Conservation (phyloP, 92 coral and sea anemone genomes). For the Bergia sp. region DNA sequence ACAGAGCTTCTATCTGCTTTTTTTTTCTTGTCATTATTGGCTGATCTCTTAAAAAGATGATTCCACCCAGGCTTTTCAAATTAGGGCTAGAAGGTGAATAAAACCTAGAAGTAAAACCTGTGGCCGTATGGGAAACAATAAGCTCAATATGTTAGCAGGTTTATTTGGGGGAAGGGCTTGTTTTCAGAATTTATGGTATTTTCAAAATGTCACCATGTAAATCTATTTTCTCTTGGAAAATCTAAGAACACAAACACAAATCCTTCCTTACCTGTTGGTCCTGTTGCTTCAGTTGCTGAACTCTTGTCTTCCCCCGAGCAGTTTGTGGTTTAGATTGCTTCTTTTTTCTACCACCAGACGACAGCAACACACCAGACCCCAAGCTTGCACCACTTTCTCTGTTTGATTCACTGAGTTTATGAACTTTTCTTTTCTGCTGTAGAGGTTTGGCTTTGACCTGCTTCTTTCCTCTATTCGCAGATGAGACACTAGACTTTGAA, state of each 20-base stretch:
- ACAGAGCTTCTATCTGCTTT: too few relatives aligned
- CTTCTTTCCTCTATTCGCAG: slow-evolving; percentile 1
- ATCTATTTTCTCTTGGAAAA: neutral
- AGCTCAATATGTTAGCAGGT: neutral
- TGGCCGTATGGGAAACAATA: too few relatives aligned
- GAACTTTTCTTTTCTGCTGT: slow-evolving; percentile 17
- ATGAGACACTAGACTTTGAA: slow-evolving; percentile 1
- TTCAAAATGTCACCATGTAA: neutral
- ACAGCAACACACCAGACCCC: neutral
- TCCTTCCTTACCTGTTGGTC: slow-evolving; percentile 1
- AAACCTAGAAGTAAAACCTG: too few relatives aligned
- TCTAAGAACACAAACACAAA: neutral
- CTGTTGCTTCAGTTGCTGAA: slow-evolving; percentile 11
- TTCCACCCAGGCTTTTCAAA: too few relatives aligned
- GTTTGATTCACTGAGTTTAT: slow-evolving; percentile 33
- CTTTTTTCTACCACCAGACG: neutral
- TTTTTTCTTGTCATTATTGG: too few relatives aligned
- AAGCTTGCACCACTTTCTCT: slow-evolving; percentile 25
- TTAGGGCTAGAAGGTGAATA: too few relatives aligned
- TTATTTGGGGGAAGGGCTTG: neutral
- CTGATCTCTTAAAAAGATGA: too few relatives aligned
- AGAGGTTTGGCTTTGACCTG: neutral
- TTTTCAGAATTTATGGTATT: neutral
- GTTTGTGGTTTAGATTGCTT: neutral
- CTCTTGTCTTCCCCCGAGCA: slow-evolving; percentile 16